Conservation (phyloP, 2,113 vertebrate genomes). For the Callaeas wilsoni region DNA sequence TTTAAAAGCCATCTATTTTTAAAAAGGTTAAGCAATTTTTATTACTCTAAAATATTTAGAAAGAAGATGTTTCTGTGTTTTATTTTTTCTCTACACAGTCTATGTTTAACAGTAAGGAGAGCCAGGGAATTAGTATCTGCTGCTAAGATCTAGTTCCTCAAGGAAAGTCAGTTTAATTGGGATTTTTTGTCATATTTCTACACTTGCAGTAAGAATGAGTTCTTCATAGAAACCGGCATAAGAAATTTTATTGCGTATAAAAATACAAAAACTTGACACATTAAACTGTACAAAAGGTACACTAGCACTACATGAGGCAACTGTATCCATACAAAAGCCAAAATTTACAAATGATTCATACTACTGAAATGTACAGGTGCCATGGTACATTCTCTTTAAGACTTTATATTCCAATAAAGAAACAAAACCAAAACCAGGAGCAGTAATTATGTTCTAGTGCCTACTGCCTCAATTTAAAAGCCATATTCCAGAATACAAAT, state of each 20-base stretch:
- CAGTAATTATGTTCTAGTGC: not conserved
- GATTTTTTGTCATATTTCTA: not conserved
- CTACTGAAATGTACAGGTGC: not conserved
- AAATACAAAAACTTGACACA: not conserved
- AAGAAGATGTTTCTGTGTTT: not conserved
- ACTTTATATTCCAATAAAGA: not conserved
- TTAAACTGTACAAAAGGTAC: not conserved
- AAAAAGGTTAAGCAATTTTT: not conserved
- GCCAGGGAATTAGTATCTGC: not conserved
- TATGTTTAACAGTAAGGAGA: not conserved
- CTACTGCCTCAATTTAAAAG: not conserved
- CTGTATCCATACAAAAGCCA: not conserved
- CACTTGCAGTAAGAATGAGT: not conserved
- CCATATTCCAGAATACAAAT: not conserved
- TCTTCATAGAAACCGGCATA: not conserved
- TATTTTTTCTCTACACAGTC: not conserved
- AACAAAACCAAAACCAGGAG: not conserved
- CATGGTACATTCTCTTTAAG: not conserved
- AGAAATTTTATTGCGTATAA: not conserved
- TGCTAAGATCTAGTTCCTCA: not conserved
- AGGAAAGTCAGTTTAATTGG: not conserved
- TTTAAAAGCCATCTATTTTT: not conserved
- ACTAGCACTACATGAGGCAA: not conserved
- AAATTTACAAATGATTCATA: not conserved
- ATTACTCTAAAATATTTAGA: not conserved